Percentiles rank a stretch among this genome's conserved stretches.
Evolutionary conservation across 2,888 invertebrate genomes (phyloP).

Genomic region (Melanotus villosus): DNA sequence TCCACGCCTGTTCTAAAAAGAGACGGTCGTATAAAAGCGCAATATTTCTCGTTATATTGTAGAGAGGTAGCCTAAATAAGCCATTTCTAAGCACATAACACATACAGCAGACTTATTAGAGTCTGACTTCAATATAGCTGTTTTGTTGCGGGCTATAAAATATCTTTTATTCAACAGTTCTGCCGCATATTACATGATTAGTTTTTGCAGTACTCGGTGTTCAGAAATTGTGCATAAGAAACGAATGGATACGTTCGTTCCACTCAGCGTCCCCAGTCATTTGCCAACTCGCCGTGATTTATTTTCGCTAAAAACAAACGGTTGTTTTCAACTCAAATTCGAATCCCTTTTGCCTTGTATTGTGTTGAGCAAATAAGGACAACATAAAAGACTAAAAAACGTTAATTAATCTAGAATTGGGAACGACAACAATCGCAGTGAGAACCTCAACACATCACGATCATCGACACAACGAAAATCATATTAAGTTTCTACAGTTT

Average conservation of each 20-base stretch:
- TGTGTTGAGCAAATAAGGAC: slow-evolving; percentile 31
- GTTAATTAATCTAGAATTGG: slow-evolving; percentile 21
- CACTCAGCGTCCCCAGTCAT: slow-evolving; percentile 33
- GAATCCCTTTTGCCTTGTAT: slow-evolving; percentile 28
- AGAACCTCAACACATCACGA: too few species aligned
- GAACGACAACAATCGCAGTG: not conserved
- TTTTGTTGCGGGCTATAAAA: slow-evolving; percentile 60
- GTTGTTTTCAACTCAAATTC: slow-evolving; percentile 27
- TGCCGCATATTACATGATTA: slow-evolving; percentile 60
- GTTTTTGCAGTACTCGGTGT: slow-evolving; percentile 56
- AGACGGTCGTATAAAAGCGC: slow-evolving; percentile 43
- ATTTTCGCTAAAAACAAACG: slow-evolving; percentile 37
- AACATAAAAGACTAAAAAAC: slow-evolving; percentile 20
- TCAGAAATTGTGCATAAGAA: slow-evolving; percentile 56
- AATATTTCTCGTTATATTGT: slow-evolving; percentile 47
- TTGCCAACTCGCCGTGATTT: slow-evolving; percentile 37
- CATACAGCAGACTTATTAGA: slow-evolving; percentile 63
- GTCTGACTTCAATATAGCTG: slow-evolving; percentile 59
- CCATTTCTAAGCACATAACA: slow-evolving; percentile 65
- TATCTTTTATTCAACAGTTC: slow-evolving; percentile 64
- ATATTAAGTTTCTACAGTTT: too few species aligned
- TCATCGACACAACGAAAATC: too few species aligned
- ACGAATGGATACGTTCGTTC: slow-evolving; percentile 36
- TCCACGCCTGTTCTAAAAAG: slow-evolving; percentile 37
- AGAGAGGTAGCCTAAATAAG: slow-evolving; percentile 59